Evolutionary conservation across 2,797 vertebrate species (phyloP).

Genomic region (Hypotaenidia okinawae): DNA sequence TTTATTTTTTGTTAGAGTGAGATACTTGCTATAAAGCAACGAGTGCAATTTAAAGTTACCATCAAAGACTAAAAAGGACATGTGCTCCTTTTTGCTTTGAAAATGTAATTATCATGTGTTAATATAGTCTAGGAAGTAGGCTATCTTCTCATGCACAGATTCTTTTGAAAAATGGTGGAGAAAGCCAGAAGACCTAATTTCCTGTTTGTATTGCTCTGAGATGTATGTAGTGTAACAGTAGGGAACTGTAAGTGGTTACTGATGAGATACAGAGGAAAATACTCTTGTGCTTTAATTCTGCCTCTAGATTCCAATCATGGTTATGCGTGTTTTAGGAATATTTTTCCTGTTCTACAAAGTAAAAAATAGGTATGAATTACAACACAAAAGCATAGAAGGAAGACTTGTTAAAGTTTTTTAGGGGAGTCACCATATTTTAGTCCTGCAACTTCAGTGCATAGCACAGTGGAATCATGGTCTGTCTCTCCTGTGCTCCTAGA

Average conservation of each 20-base stretch:
- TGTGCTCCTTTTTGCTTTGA: slow-evolving; percentile 51
- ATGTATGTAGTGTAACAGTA: neutral
- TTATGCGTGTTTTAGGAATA: neutral
- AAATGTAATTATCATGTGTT: slow-evolving; percentile 69
- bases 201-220: slow-evolving; percentile 34
- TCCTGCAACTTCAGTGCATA: neutral
- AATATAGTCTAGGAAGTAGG: slow-evolving; percentile 54
- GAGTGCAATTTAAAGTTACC: slow-evolving; percentile 53
- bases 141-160: slow-evolving; percentile 19
- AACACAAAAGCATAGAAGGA: neutral
- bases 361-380: neutral
- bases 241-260: neutral
- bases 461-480: neutral
- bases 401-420: neutral
- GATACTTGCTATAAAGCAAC: slow-evolving; percentile 17
- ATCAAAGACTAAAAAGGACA: slow-evolving; percentile 60
- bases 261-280: neutral
- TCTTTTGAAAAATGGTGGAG: slow-evolving; percentile 43
- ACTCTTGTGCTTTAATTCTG: neutral
- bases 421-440: neutral
- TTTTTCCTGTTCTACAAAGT: neutral
- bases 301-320: neutral
- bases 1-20: slow-evolving; percentile 36
- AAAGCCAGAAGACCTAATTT: slow-evolving; percentile 53
- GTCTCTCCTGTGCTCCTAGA: neutral